Evolutionary conservation across 2,113 vertebrate genomes (phyloP).

Genomic region (Paedocypris sp.): DNA sequence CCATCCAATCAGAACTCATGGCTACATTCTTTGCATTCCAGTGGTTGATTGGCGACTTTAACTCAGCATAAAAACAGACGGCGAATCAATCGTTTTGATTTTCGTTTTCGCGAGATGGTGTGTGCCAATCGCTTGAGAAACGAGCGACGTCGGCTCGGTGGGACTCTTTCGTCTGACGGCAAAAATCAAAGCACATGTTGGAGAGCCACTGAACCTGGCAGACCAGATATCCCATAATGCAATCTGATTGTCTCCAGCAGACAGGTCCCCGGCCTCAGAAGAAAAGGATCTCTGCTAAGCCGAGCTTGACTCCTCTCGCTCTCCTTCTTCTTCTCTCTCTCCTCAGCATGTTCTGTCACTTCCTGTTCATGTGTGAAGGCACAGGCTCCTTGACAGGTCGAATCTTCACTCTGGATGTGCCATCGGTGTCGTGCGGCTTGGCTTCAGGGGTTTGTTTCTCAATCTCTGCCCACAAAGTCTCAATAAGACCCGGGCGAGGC

Average conservation of each 20-base stretch:
- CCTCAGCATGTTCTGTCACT: conserved; percentile 32
- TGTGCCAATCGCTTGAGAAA: conserved; percentile 6
- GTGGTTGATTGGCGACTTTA: no score
- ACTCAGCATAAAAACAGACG: no score
- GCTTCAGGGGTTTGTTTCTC: conserved; percentile 40
- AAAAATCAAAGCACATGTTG: conserved; percentile 31
- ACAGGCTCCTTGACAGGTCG: conserved; percentile 49
- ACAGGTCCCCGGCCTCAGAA: conserved; percentile 42
- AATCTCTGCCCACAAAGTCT: conserved; percentile 1
- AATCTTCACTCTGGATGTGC: conserved; percentile 35
- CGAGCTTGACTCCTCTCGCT: conserved; percentile 19
- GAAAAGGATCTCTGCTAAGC: conserved; percentile 29
- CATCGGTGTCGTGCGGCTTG: conserved; percentile 43
- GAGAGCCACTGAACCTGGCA: conserved; percentile 16
- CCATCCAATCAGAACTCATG: no score
- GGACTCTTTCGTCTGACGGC: background rate
- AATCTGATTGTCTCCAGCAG: conserved; percentile 28
- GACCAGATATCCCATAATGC: conserved; percentile 28
- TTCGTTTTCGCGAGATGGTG: no score
- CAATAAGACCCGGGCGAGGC: conserved; percentile 35
- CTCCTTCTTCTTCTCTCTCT: background rate
- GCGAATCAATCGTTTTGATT: no score
- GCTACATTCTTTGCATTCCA: no score
- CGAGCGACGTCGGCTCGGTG: conserved; percentile 12
- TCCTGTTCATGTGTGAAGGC: conserved; percentile 31